Base-by-base conservation (phyloP, 2,797 vertebrate genomes). In the Paratrypauchen microcephalus region DNA sequence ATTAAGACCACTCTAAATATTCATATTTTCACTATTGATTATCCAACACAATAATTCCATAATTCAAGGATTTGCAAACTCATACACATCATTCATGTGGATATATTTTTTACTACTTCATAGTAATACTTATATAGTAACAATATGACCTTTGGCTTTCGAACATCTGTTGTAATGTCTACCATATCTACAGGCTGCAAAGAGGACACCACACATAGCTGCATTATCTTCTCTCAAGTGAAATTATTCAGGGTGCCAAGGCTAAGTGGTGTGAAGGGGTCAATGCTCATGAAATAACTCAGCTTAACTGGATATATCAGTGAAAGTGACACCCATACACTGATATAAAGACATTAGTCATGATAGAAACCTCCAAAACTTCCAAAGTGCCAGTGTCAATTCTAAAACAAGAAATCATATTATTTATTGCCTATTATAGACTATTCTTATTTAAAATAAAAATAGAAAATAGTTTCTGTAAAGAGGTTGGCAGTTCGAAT, bases 371-470 rank as follows among this genome's bases (percentile, higher is more conserved):
- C 66, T 80, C 57, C 67, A 52, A 68, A 69, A 60, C 21, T 13
- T 79, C 81, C 36, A 68, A 65, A 76, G 71, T 76, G 62, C 72
- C 70, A 58, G 62, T 57, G 65, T 64, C 48, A 23, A 52, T 16
- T 28, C 13, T 3, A 41, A 41, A 12, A 41, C 39, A 41, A 12
- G 12, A 41, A 41, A 41, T 41, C 4, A 41, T 41, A 41, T 13
- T 13, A 41, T 41, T 41, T 41, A 15, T 15, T 45, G 13, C 41
- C 13, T 45, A 45, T 45, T 45, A 36, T 36, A 1, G 41, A 45
- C 41, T 15, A 41, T 41, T 41, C 39, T 13, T 12, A 41, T 41
- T 13, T 41, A 24, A 24, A 23, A 11, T 3, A 2, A 26, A 26
- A 26, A 26, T 26, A 26, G 24, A 26, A 18, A 30, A 28, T 3